Percentiles rank a stretch among this genome's conserved stretches.
phyloP scores from a whole-genome alignment of 2,888 invertebrate species.

The Petrolisthes manimaculis region DNA sequence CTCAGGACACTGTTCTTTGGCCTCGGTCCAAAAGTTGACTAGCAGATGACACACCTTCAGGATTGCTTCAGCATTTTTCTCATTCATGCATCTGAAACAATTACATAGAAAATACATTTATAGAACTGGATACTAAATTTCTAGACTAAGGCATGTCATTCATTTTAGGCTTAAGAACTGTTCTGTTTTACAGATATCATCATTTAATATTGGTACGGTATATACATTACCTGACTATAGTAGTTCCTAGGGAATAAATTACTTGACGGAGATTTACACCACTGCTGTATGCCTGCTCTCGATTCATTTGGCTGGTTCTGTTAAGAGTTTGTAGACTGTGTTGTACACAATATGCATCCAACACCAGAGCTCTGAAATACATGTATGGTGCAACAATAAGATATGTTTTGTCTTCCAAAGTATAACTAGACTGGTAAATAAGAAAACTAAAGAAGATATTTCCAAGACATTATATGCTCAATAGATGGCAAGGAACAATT shows the following conservation, averaged over 20 bases:
- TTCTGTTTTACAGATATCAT: no score
- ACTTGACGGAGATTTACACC: conserved; percentile 35
- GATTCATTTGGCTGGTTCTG: not conserved
- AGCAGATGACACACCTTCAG: conserved; percentile 33
- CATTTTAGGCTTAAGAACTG: no score
- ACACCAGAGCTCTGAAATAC: conserved; percentile 37
- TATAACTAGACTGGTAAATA: not conserved
- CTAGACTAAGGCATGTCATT: no score
- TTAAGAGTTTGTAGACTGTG: conserved; percentile 26
- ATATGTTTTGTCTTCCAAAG: not conserved
- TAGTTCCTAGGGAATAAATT: conserved; percentile 24
- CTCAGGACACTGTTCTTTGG: conserved; percentile 28
- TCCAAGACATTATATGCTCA: not conserved
- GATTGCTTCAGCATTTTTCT: conserved; percentile 12
- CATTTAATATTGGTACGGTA: no score
- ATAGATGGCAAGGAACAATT: not conserved
- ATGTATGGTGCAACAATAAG: not conserved
- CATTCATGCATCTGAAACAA: conserved; percentile 30
- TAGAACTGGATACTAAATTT: not conserved
- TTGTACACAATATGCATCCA: conserved; percentile 20
- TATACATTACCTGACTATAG: conserved; percentile 28
- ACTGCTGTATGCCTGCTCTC: conserved; percentile 30
- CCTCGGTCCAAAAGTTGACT: conserved; percentile 37
- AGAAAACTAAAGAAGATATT: not conserved
- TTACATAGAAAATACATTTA: not conserved